Conservation (phyloP, 2,888 invertebrate genomes). For the Pachliopta kotzebuea region DNA sequence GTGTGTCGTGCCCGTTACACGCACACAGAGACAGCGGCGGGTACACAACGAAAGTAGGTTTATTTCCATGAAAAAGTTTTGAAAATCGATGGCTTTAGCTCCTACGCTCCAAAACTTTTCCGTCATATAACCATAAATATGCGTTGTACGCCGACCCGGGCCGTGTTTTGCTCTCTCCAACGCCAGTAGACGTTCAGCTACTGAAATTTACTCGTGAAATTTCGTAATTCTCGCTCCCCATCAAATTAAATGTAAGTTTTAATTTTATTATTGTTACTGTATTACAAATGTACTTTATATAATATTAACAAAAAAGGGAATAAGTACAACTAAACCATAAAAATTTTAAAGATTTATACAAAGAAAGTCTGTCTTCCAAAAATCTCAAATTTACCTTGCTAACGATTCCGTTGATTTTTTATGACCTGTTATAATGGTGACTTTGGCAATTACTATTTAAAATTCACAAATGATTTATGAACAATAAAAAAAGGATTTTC, state of each 20-base stretch:
- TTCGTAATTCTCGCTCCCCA: slow-evolving; percentile 48
- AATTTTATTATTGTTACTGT: background rate
- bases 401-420: too few relatives aligned
- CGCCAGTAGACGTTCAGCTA: slow-evolving; percentile 48
- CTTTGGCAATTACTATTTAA: too few relatives aligned
- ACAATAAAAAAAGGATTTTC: too few relatives aligned
- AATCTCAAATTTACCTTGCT: too few relatives aligned
- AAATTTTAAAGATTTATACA: too few relatives aligned
- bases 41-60: slow-evolving; percentile 78
- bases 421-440: too few relatives aligned
- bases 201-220: slow-evolving; percentile 57
- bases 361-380: too few relatives aligned
- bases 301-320: slow-evolving; percentile 33
- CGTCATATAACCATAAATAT: slow-evolving; percentile 79
- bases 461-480: too few relatives aligned
- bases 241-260: slow-evolving; percentile 32
- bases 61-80: slow-evolving; percentile 82
- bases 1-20: slow-evolving; percentile 49
- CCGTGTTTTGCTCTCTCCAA: slow-evolving; percentile 68
- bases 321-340: too few relatives aligned
- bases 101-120: slow-evolving; percentile 77
- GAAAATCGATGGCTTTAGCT: slow-evolving; percentile 81
- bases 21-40: slow-evolving; percentile 51
- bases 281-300: slow-evolving; percentile 16
- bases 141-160: slow-evolving; percentile 43